These are phyloP conservation scores for Urocolius indicus DNA, from an alignment of 2,113 vertebrate species.

Conservation along the genomic window DNA sequence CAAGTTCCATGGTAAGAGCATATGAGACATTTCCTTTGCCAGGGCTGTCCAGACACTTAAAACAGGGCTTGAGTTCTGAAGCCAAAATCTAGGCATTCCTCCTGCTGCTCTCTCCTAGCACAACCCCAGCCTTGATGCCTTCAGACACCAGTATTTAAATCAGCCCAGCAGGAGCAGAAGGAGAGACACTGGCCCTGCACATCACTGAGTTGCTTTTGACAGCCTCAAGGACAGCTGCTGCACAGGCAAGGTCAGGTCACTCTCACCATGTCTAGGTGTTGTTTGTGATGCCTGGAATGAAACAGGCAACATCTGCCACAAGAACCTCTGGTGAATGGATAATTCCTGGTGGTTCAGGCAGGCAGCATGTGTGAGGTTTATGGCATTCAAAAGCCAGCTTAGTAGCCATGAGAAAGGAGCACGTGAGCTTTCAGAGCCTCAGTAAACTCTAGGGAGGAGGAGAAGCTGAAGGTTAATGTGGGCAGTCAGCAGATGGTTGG, in stretches of 20 bases:
- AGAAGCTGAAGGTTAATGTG: background rate
- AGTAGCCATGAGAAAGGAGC: background rate
- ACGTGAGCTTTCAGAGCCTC: background rate
- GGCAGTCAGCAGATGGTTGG: background rate
- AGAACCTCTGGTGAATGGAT: background rate
- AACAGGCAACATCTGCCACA: rapidly evolving
- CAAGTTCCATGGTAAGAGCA: background rate
- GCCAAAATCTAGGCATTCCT: background rate
- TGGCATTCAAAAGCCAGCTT: background rate
- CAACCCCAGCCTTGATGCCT: background rate
- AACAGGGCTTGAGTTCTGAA: background rate
- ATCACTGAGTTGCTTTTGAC: background rate
- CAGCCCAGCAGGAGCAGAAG: background rate
- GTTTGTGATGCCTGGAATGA: background rate
- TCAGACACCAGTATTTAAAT: background rate
- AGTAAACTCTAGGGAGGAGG: background rate
- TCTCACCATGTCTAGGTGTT: background rate
- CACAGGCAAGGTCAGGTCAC: background rate
- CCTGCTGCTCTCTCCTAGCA: background rate
- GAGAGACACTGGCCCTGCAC: background rate
- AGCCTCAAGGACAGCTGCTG: background rate
- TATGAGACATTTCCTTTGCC: background rate
- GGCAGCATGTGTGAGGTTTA: background rate
- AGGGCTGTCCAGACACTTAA: background rate
- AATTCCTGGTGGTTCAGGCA: background rate